These are phyloP conservation scores for Molorchus minor DNA, from an alignment of 2,888 invertebrate genomes.

Conservation along the genomic window DNA sequence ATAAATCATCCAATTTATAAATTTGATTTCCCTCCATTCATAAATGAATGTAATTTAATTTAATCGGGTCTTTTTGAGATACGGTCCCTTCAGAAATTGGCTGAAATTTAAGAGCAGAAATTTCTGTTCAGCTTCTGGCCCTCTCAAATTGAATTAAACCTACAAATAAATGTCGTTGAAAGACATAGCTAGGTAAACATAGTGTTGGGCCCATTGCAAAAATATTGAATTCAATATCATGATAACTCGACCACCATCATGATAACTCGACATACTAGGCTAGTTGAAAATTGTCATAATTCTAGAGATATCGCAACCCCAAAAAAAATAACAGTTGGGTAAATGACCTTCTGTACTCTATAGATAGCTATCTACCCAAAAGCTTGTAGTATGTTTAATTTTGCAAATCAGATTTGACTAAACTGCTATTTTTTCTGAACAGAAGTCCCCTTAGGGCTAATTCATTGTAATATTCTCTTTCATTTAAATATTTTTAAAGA, in stretches of 20 bases:
- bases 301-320: not conserved
- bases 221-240: not conserved
- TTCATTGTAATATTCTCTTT: no score
- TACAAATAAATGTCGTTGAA: not conserved
- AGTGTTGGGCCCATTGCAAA: not conserved
- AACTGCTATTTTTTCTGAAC: no score
- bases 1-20: slow-evolving; percentile 9
- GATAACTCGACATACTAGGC: not conserved
- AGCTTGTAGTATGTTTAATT: not conserved
- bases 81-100: not conserved
- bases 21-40: slow-evolving; percentile 3
- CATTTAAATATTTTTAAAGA: no score
- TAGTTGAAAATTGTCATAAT: not conserved
- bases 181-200: not conserved
- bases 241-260: not conserved
- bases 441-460: no score
- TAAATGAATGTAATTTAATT: slow-evolving; percentile 3
- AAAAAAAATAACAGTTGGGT: not conserved
- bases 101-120: slow-evolving; percentile 1
- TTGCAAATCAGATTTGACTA: no score
- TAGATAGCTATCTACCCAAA: not conserved
- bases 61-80: not conserved
- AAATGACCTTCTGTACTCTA: not conserved
- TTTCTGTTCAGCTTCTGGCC: not conserved
- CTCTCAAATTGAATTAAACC: slow-evolving; percentile 8